Base-by-base conservation (phyloP, 2,888 invertebrate genomes). In the Eretmocerus hayati region DNA sequence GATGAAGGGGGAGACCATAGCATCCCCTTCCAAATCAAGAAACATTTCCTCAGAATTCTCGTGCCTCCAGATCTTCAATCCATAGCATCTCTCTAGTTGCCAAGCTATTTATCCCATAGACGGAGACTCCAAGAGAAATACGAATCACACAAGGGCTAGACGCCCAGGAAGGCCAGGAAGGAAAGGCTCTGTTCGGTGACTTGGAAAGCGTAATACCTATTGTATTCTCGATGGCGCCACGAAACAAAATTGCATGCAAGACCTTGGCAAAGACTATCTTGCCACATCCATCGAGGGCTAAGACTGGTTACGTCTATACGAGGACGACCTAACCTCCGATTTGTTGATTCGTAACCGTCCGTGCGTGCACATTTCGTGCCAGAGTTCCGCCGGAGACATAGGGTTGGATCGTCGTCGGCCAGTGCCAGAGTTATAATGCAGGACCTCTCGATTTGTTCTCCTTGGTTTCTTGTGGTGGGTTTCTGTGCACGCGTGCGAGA, bases 121-220 rank as follows among this genome's bases (percentile, higher is more conserved):
- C 30, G 13, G 30, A 30, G 13, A 30, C 8, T 9, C 30, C 8
- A 30, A 13, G 30, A 13, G 13, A 30, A 30, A 30, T 9, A 30
- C 8, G 30, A 30, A 13, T 9, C 13, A 30, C 13, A 9, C 30
- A 40, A n/a, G 15, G n/a, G 41, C 31, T 13, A 33, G 26, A 8
- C 26, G 30, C 22, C 23, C 18, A 13, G n/a, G n/a, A 13, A 16
- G 2, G 23, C 15, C 21, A 46, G 50, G 43, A 56, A 36, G 41
- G 39, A 51, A 26, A 37, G 8, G 31, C 41, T 33, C n/a, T 37
- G 45, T 50, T 40, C 47, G 61, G 54, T 59, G 59, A 62, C 61
- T 62, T 58, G 61, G 59, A 61, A 64, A 59, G 54, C 58, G 55
- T 60, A 63, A 66, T 63, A 61, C 56, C 60, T 57, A 56, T 58